phyloP scores from a whole-genome alignment of 2,113 vertebrate species.

The Otis tarda region DNA sequence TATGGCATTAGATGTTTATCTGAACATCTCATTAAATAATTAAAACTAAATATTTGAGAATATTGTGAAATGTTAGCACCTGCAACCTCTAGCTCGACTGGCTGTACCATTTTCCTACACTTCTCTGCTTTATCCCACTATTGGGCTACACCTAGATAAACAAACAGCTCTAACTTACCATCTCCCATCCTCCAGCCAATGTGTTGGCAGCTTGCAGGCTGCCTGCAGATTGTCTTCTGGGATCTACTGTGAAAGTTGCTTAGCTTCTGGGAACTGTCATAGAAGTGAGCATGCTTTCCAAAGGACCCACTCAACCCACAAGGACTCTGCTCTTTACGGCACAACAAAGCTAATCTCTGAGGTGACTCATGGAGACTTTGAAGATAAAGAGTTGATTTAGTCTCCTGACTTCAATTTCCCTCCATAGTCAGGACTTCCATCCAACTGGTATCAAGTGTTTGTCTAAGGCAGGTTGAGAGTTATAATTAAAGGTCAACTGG shows the following conservation, averaged over 20 bases:
- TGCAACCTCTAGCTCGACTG: not conserved
- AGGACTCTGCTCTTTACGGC: not conserved
- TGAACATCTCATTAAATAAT: not conserved
- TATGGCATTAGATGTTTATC: not conserved
- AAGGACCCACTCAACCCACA: not conserved
- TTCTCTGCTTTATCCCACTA: not conserved
- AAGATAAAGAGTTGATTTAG: not conserved
- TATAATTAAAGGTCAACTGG: not conserved
- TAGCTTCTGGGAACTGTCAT: not conserved
- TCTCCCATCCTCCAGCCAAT: not conserved
- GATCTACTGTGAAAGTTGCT: not conserved
- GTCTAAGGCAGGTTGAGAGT: not conserved
- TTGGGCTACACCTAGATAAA: not conserved
- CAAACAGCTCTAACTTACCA: not conserved
- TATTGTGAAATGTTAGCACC: not conserved
- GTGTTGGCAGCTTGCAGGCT: not conserved
- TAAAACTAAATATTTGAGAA: not conserved
- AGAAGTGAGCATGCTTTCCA: not conserved
- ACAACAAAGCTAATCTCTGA: not conserved
- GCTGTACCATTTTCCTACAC: rapidly evolving
- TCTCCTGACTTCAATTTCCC: not conserved
- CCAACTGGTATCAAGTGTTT: not conserved
- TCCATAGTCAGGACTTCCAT: not conserved
- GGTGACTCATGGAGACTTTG: not conserved
- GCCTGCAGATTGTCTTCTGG: not conserved